These are phyloP conservation scores for Rhinolophus sinicus DNA, from an alignment of 2,113 vertebrate species.

Conservation along the genomic window DNA sequence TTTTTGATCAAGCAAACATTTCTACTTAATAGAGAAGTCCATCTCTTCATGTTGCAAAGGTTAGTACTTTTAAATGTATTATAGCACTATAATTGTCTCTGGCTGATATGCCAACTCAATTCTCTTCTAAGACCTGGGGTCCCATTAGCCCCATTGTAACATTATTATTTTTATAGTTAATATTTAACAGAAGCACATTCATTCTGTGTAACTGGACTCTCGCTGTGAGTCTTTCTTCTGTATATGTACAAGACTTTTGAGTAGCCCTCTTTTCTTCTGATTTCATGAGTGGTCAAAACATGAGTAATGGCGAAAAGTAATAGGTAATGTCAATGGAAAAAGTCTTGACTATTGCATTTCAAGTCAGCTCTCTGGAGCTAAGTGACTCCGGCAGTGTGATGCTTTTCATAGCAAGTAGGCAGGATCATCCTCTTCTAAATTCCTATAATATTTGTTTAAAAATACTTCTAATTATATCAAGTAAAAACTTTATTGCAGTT, in stretches of 20 bases:
- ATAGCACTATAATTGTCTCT: neutral
- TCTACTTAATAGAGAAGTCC: neutral
- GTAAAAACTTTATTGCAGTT: neutral
- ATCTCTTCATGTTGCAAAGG: neutral
- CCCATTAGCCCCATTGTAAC: neutral
- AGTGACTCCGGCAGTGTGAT: neutral
- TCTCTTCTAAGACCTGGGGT: neutral
- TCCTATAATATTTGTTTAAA: neutral
- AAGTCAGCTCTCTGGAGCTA: neutral
- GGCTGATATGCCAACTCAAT: neutral
- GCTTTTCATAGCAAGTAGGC: neutral
- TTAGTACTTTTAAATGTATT: neutral
- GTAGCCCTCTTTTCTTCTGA: neutral
- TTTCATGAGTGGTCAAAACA: neutral
- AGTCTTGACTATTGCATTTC: neutral
- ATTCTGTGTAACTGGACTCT: neutral
- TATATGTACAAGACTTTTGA: neutral
- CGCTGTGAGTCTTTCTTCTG: neutral
- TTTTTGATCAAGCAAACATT: neutral
- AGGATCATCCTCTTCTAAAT: neutral
- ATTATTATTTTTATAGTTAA: neutral
- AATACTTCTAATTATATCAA: neutral
- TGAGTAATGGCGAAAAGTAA: neutral
- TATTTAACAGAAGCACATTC: neutral
- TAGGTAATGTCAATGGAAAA: neutral